Percentiles rank a stretch among this genome's conserved stretches.
phyloP scores from a whole-genome alignment of 2,113 vertebrate species.

The Pteruthius melanotis region DNA sequence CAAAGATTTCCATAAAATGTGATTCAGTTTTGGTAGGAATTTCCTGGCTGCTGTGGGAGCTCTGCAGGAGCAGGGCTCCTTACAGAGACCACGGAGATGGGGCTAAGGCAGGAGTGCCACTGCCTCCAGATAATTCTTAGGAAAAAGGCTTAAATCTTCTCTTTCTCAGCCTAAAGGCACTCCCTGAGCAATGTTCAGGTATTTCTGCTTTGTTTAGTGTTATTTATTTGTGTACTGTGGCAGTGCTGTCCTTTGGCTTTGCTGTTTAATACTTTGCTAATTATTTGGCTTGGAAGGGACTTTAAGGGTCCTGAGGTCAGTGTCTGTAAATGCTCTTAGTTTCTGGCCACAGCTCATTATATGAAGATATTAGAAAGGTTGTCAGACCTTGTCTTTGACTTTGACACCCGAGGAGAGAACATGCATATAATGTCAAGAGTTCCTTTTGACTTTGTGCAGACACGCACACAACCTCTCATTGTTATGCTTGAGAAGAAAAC shows the following conservation, averaged over 20 bases:
- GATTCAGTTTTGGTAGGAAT: not conserved
- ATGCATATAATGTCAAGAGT: not conserved
- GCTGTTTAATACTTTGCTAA: not conserved
- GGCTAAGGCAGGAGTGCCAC: not conserved
- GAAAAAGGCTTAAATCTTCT: not conserved
- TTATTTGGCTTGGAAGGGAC: not conserved
- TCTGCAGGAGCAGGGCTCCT: not conserved
- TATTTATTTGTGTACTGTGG: not conserved
- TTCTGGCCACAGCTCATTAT: not conserved
- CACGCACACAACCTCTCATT: constrained; percentile 1
- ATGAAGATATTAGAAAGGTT: not conserved
- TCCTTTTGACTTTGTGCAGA: not conserved
- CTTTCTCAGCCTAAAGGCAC: not conserved
- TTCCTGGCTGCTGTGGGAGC: not conserved
- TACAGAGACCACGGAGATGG: fast-evolving
- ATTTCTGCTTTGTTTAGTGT: not conserved
- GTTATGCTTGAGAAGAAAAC: constrained; percentile 53
- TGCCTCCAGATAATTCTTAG: not conserved
- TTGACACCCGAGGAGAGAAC: not conserved
- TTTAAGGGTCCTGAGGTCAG: not conserved
- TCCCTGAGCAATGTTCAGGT: not conserved
- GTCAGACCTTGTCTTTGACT: constrained; percentile 3
- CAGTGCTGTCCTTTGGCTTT: not conserved
- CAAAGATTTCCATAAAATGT: not conserved
- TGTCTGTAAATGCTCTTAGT: fast-evolving